Conservation (phyloP, 2,888 invertebrate species). For the Stenoptilia bipunctidactyla region DNA sequence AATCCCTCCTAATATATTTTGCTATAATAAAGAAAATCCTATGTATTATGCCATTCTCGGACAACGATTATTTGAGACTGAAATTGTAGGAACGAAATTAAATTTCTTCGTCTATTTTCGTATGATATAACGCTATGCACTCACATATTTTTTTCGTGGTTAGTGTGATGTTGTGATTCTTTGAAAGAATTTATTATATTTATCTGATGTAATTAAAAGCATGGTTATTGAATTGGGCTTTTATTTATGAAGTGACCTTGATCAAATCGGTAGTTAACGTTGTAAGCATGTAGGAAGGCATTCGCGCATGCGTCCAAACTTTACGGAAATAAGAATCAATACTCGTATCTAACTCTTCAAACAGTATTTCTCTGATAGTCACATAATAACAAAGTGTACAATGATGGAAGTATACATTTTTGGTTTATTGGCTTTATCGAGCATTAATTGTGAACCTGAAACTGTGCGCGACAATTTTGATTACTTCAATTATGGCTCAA, state of each 20-base stretch:
- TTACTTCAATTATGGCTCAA: slow-evolving; percentile 55
- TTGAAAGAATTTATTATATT: background rate
- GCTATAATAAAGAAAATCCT: background rate
- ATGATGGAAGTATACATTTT: slow-evolving; percentile 37
- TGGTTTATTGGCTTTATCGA: slow-evolving; percentile 26
- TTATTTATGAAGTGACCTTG: slow-evolving; percentile 34
- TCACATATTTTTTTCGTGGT: too few relatives aligned
- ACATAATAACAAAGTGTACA: slow-evolving; percentile 25
- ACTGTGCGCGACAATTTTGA: slow-evolving; percentile 58
- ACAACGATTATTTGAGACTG: slow-evolving; percentile 61
- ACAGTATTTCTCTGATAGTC: too few relatives aligned
- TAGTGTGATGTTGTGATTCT: too few relatives aligned
- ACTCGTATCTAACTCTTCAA: slow-evolving; percentile 19
- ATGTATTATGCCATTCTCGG: background rate
- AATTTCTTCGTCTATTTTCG: slow-evolving; percentile 60
- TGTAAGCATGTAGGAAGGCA: slow-evolving; percentile 19
- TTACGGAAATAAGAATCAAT: slow-evolving; percentile 41
- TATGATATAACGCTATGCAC: slow-evolving; percentile 18
- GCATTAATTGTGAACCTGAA: slow-evolving; percentile 52
- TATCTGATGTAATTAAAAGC: background rate
- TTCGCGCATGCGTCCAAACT: slow-evolving; percentile 45
- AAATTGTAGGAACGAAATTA: slow-evolving; percentile 45
- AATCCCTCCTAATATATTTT: background rate
- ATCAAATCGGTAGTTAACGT: slow-evolving; percentile 19
- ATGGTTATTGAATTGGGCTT: slow-evolving; percentile 6